Evolutionary conservation across 1,140 invertebrate species (phyloP).

Genomic region (Drosophila pandora): DNA sequence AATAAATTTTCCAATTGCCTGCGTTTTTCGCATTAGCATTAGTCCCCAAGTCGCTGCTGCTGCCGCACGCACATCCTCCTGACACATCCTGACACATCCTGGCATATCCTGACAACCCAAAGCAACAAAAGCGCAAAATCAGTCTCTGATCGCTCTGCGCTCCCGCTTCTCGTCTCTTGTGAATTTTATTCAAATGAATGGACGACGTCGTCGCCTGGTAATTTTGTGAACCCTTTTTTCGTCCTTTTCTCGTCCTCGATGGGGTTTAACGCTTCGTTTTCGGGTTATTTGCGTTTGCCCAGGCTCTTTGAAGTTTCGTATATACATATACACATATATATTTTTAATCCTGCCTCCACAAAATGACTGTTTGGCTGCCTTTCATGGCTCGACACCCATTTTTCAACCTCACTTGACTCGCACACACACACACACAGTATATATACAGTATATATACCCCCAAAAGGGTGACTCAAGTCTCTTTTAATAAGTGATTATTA

Average conservation of each 20-base stretch:
- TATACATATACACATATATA: neutral
- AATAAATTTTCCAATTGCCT: slow-evolving; percentile 83
- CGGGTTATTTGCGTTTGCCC: slow-evolving; percentile 49
- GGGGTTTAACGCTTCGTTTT: slow-evolving; percentile 18
- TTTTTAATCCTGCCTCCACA: slow-evolving; percentile 33
- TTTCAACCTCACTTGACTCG: slow-evolving; percentile 45
- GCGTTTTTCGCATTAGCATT: slow-evolving; percentile 73
- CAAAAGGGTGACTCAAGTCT: neutral
- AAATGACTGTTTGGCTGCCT: slow-evolving; percentile 76
- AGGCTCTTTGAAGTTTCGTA: slow-evolving; percentile 46
- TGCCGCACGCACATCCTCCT: slow-evolving; percentile 23
- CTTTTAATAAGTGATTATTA: neutral
- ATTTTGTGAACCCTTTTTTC: slow-evolving; percentile 75
- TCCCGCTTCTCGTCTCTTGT: neutral
- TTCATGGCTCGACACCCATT: slow-evolving; percentile 79
- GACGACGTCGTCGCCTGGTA: slow-evolving; percentile 57
- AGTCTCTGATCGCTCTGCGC: slow-evolving; percentile 29
- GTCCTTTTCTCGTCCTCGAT: slow-evolving; percentile 3
- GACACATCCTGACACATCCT: slow-evolving; percentile 21
- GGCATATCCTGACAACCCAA: slow-evolving; percentile 21
- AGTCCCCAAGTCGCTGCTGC: slow-evolving; percentile 18
- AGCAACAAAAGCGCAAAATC: slow-evolving; percentile 66
- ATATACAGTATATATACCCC: neutral
- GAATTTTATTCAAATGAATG: slow-evolving; percentile 65
- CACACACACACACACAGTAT: slow-evolving; percentile 2